These are phyloP conservation scores for Apocheima hispidaria DNA, from an alignment of 2,888 invertebrate genomes.

Conservation along the genomic window DNA sequence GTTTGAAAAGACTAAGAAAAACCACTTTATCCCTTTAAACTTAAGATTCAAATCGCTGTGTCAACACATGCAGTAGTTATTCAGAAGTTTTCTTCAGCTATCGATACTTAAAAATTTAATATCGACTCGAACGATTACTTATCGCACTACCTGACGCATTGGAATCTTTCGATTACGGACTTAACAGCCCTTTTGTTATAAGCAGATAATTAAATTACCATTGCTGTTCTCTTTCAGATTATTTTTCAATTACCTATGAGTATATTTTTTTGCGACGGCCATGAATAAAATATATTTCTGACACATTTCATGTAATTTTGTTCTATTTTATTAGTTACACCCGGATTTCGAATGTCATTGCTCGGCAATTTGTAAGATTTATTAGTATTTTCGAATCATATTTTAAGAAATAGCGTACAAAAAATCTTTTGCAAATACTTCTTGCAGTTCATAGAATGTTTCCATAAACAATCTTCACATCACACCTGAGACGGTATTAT, in stretches of 20 bases:
- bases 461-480: no score
- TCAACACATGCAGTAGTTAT: slow-evolving; percentile 14
- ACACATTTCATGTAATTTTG: slow-evolving; percentile 22
- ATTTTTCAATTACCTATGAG: slow-evolving; percentile 15
- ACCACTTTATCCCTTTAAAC: neutral
- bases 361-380: slow-evolving; percentile 21
- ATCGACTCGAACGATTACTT: slow-evolving; percentile 48
- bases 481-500: neutral
- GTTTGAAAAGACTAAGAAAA: neutral
- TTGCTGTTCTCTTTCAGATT: slow-evolving; percentile 9
- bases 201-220: slow-evolving; percentile 31
- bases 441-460: neutral
- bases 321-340: slow-evolving; percentile 26
- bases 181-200: slow-evolving; percentile 30
- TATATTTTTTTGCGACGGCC: slow-evolving; percentile 18
- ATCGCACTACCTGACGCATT: slow-evolving; percentile 46
- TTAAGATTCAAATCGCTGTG: slow-evolving; percentile 10
- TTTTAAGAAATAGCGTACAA: slow-evolving; percentile 10
- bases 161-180: slow-evolving; percentile 52
- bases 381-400: slow-evolving; percentile 18
- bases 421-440: slow-evolving; percentile 1
- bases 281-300: slow-evolving; percentile 28
- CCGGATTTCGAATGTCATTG: slow-evolving; percentile 26
- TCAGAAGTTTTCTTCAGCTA: slow-evolving; percentile 48
- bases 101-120: slow-evolving; percentile 57